Conservation (phyloP, 2,888 invertebrate species). For the Glyphotaelius pellucidus region DNA sequence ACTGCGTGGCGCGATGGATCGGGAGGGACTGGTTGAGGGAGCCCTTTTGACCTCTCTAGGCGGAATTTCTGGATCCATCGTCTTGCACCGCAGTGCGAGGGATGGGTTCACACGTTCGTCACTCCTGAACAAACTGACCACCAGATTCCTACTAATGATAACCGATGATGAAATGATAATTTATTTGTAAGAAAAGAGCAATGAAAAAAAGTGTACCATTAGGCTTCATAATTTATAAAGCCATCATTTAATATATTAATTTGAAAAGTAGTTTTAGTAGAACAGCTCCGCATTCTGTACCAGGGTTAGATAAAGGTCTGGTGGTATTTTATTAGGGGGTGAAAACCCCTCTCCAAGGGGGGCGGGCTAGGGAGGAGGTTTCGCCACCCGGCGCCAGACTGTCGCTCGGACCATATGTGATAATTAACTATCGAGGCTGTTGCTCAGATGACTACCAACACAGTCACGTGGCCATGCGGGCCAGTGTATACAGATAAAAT, state of each 20-base stretch:
- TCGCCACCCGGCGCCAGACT: slow-evolving; percentile 44
- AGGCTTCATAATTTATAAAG: neutral
- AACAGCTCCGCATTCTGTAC: neutral
- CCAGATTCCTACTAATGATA: too few species aligned
- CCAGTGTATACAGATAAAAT: neutral
- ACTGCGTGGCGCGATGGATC: too few species aligned
- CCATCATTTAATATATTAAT: neutral
- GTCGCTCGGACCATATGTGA: slow-evolving; percentile 50
- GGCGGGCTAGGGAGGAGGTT: neutral
- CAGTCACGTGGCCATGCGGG: neutral
- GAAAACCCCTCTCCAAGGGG: neutral
- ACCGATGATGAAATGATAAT: neutral
- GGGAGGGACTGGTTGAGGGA: too few species aligned
- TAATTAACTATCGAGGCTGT: slow-evolving; percentile 50
- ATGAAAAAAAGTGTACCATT: neutral
- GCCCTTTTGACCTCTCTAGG: too few species aligned
- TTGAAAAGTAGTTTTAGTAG: neutral
- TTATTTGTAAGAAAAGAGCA: neutral
- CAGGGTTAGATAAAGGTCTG: slow-evolving; percentile 15
- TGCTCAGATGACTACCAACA: slow-evolving; percentile 44
- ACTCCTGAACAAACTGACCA: too few species aligned
- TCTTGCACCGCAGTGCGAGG: too few species aligned
- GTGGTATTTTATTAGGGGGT: neutral
- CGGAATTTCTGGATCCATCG: too few species aligned
- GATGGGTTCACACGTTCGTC: too few species aligned